Evolutionary conservation across 2,888 invertebrate genomes (phyloP).

Genomic region (Synanthedon andrenaeformis): DNA sequence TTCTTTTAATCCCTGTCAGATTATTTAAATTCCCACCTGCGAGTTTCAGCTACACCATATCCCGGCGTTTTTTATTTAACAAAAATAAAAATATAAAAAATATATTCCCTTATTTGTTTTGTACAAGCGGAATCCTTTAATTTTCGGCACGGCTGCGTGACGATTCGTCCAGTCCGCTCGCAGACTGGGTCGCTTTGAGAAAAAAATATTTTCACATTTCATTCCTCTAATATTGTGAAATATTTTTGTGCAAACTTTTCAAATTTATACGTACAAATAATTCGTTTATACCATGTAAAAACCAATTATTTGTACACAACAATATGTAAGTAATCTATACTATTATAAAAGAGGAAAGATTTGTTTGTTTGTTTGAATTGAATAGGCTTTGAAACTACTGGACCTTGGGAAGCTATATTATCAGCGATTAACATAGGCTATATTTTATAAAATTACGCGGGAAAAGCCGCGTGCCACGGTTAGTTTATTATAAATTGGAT

Average conservation of each 20-base stretch:
- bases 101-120: constrained; percentile 64
- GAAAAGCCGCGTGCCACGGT: no score
- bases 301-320: constrained; percentile 1
- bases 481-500: no score
- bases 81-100: constrained; percentile 67
- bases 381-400: no score
- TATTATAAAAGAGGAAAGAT: no score
- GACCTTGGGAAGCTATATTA: no score
- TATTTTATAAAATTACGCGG: no score
- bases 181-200: constrained; percentile 50
- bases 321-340: no score
- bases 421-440: no score
- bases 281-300: constrained; percentile 6
- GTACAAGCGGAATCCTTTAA: constrained; percentile 67
- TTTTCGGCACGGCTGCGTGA: constrained; percentile 62
- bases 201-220: constrained; percentile 46
- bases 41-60: constrained; percentile 38
- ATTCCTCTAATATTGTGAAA: constrained; percentile 28
- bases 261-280: background rate
- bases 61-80: constrained; percentile 53
- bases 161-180: constrained; percentile 36
- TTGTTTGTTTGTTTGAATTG: no score
- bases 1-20: constrained; percentile 70
- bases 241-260: constrained; percentile 10
- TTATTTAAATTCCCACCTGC: constrained; percentile 72